Percentiles rank a stretch among this genome's conserved stretches.
Evolutionary conservation across 2,797 vertebrate genomes (phyloP).

Genomic region (Cottoperca gobio): DNA sequence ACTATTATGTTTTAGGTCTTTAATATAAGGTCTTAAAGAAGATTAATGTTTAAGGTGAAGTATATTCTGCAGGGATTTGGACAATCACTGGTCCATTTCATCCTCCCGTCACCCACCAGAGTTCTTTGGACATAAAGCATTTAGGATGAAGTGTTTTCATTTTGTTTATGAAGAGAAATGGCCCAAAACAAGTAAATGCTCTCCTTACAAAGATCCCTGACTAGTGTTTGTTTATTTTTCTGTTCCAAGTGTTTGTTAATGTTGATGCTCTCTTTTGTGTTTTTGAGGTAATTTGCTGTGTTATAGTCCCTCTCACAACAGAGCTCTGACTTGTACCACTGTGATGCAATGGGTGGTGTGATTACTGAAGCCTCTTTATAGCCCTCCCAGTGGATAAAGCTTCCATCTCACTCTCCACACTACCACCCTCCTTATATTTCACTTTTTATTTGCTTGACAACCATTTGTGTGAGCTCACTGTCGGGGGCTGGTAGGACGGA

Average conservation of each 20-base stretch:
- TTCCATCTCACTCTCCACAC: slow-evolving; percentile 65
- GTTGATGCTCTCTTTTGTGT: slow-evolving; percentile 77
- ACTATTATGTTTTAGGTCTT: slow-evolving; percentile 35
- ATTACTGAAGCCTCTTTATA: slow-evolving; percentile 82
- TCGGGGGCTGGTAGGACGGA: slow-evolving; percentile 77
- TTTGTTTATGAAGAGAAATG: slow-evolving; percentile 62
- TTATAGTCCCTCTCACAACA: slow-evolving; percentile 68
- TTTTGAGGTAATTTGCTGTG: slow-evolving; percentile 73
- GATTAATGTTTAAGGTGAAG: slow-evolving; percentile 28
- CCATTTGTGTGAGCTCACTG: slow-evolving; percentile 80
- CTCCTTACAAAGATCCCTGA: slow-evolving; percentile 57
- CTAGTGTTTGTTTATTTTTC: slow-evolving; percentile 65
- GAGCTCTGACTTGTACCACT: slow-evolving; percentile 75
- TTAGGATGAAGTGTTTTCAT: slow-evolving; percentile 17
- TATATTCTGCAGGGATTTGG: slow-evolving; percentile 29
- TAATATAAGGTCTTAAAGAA: slow-evolving; percentile 7
- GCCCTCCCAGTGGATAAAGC: slow-evolving; percentile 70
- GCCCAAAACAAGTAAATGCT: slow-evolving; percentile 52
- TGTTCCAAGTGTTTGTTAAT: slow-evolving; percentile 57
- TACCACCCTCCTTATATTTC: slow-evolving; percentile 82
- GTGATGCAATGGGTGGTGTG: slow-evolving; percentile 76
- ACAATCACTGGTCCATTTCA: slow-evolving; percentile 54
- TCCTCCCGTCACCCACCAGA: slow-evolving; percentile 38
- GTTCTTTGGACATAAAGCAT: slow-evolving; percentile 9
- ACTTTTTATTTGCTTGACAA: slow-evolving; percentile 85